Percentiles rank a stretch among this genome's conserved stretches.
These are phyloP conservation scores for Phaonia tiefii DNA, from an alignment of 2,888 invertebrate genomes.

Conservation along the genomic window DNA sequence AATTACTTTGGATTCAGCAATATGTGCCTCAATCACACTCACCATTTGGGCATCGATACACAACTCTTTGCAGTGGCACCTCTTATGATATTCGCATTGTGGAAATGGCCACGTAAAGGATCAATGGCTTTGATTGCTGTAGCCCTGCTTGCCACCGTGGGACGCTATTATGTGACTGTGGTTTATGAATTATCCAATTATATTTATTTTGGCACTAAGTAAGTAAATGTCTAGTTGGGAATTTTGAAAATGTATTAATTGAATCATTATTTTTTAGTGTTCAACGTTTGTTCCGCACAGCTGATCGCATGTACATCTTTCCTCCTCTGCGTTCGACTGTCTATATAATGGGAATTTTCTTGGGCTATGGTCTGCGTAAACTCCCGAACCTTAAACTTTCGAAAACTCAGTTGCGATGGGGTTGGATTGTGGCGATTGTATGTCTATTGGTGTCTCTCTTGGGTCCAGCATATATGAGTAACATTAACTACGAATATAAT, in stretches of 20 bases:
- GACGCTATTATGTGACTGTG: conserved; percentile 84
- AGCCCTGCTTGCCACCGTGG: conserved; percentile 83
- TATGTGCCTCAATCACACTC: conserved; percentile 88
- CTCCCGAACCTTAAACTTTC: conserved; percentile 80
- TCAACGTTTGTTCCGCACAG: conserved; percentile 85
- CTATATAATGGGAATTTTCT: conserved; percentile 85
- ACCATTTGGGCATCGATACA: conserved; percentile 87
- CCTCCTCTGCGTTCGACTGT: conserved; percentile 86
- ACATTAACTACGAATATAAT: conserved; percentile 83
- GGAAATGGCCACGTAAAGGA: conserved; percentile 84
- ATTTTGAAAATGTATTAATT: neutral
- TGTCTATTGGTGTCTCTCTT: conserved; percentile 83
- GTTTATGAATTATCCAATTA: conserved; percentile 84
- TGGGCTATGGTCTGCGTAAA: conserved; percentile 83
- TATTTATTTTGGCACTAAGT: conserved; percentile 86
- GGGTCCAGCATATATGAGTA: conserved; percentile 85
- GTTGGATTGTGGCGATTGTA: conserved; percentile 82
- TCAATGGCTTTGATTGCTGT: conserved; percentile 80
- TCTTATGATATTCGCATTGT: conserved; percentile 82
- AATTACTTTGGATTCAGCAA: conserved; percentile 88
- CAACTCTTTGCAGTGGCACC: conserved; percentile 85
- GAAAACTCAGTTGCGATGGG: conserved; percentile 80
- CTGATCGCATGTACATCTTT: conserved; percentile 86
- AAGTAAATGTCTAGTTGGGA: conserved; percentile 77
- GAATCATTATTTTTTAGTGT: conserved; percentile 80